Percentiles rank a stretch among this genome's conserved stretches.
These are phyloP conservation scores for Marisa cornuarietis DNA, from an alignment of 1,140 invertebrate species.

Conservation along the genomic window DNA sequence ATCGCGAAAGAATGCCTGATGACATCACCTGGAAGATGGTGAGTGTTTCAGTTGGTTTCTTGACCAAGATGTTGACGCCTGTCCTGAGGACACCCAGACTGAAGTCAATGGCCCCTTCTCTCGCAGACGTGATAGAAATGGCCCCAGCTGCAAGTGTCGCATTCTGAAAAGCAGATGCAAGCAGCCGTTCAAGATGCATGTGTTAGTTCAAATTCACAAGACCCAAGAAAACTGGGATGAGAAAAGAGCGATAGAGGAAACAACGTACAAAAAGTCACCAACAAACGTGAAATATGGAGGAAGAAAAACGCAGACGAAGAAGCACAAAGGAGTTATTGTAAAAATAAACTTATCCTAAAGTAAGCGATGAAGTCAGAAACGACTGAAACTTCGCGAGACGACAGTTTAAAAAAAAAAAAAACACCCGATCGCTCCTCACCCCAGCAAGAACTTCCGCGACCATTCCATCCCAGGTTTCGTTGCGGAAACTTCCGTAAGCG, in stretches of 20 bases:
- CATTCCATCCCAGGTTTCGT: slow-evolving; percentile 85
- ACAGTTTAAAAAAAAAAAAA: not conserved
- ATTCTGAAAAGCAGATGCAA: slow-evolving; percentile 38
- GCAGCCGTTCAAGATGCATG: too few relatives aligned
- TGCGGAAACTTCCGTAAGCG: slow-evolving; percentile 85
- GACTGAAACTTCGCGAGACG: not conserved
- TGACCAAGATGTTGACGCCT: slow-evolving; percentile 52
- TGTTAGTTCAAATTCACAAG: too few relatives aligned
- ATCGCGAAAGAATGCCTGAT: not conserved
- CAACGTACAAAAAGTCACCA: too few relatives aligned
- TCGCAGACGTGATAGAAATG: slow-evolving; percentile 55
- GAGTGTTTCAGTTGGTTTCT: slow-evolving; percentile 45
- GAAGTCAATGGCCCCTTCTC: slow-evolving; percentile 56
- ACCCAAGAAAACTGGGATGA: too few relatives aligned
- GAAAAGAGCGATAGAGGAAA: too few relatives aligned
- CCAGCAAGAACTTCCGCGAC: slow-evolving; percentile 88
- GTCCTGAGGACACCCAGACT: slow-evolving; percentile 55
- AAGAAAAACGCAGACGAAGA: too few relatives aligned
- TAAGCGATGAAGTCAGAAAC: too few relatives aligned
- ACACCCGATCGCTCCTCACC: slow-evolving; percentile 58
- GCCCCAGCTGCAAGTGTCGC: slow-evolving; percentile 56
- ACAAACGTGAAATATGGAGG: too few relatives aligned
- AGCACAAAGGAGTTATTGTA: too few relatives aligned
- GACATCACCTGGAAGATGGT: slow-evolving; percentile 49
- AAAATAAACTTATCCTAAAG: too few relatives aligned